Base-by-base conservation (phyloP, 2,797 vertebrate species). In the Coracias cyanogaster region DNA sequence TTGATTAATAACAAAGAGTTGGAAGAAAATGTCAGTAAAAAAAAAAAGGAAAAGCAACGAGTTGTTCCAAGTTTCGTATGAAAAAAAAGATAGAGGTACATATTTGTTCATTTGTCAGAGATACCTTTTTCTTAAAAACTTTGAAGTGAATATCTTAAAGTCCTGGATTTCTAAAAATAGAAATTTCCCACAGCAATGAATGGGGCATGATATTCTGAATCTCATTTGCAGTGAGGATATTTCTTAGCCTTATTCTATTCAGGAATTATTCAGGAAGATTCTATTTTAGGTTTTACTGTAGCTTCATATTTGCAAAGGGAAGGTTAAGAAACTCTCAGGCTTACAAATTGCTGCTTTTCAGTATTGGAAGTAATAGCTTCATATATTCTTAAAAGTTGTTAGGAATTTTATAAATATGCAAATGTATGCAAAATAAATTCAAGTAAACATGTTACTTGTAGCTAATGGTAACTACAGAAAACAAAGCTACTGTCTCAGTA, bases 241-340 rank as follows among this genome's bases (percentile, higher is more conserved):
- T 79, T 26, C 57, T 61, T 62, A 67, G 37, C 31, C 37, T 21
- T 43, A 7, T 43, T 31, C 52, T 54, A 18, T 19, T 54, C 52
- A 31, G 18, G 52, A 54, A 54, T 20, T 54, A 54, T 31, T n/a
- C 20, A 46, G 78, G 41, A 90, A 86, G 54, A 89, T 93, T 89
- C 33, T 90, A 54, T 84, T 96, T 96, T 76, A 86, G 83, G 82
- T 86, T 89, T 89, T 82, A 84, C 79, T 82, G 31, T 72, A 82
- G 13, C 37, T 89, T 82, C 24, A 7, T 84, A 66, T 91, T 96
- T 84, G 58, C 26, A 71, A 74, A 70, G 7, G 22, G 39, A 60
- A 93, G n/a, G 8, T 58, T 84, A 85, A 87, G 35, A 84, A 70
- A 58, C 9, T 54, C 15, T 52, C 24, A 69, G 24, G 6, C 15